Evolutionary conservation across 2,888 invertebrate genomes (phyloP).

Genomic region (Drosophila silvestris): DNA sequence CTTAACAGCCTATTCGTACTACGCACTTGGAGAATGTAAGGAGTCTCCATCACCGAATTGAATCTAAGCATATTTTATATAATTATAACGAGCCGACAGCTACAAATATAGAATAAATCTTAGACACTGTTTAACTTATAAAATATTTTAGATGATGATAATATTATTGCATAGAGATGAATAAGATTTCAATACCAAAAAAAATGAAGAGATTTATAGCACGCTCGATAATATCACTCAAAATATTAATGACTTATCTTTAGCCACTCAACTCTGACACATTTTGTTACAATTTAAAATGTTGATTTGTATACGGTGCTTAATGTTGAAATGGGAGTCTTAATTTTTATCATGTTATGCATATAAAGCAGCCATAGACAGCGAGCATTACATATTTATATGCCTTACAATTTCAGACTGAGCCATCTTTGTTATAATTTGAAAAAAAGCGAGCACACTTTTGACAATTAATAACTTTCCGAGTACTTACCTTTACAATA

Average conservation of each 20-base stretch:
- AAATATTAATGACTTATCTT: not conserved
- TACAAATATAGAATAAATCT: not conserved
- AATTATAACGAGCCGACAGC: not conserved
- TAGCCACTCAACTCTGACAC: not conserved
- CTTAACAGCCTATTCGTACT: slow-evolving; percentile 22
- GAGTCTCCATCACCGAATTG: not conserved
- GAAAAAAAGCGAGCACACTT: no score
- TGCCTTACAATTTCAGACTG: no score
- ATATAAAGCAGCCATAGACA: no score
- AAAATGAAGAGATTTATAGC: not conserved
- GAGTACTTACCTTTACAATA: no score
- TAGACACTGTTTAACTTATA: not conserved
- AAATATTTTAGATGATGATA: not conserved
- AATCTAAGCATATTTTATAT: not conserved
- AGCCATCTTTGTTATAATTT: no score
- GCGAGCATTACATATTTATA: no score
- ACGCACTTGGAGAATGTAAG: slow-evolving; percentile 10
- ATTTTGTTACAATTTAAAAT: not conserved
- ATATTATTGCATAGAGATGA: not conserved
- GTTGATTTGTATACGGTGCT: not conserved
- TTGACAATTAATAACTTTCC: no score
- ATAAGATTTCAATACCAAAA: not conserved
- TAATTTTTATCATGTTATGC: not conserved
- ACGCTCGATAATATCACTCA: no score
- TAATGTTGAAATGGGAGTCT: no score